Percentiles rank a stretch among this genome's conserved stretches.
These are phyloP conservation scores for Rhabdornis inornatus DNA, from an alignment of 2,113 vertebrate species.

Conservation along the genomic window DNA sequence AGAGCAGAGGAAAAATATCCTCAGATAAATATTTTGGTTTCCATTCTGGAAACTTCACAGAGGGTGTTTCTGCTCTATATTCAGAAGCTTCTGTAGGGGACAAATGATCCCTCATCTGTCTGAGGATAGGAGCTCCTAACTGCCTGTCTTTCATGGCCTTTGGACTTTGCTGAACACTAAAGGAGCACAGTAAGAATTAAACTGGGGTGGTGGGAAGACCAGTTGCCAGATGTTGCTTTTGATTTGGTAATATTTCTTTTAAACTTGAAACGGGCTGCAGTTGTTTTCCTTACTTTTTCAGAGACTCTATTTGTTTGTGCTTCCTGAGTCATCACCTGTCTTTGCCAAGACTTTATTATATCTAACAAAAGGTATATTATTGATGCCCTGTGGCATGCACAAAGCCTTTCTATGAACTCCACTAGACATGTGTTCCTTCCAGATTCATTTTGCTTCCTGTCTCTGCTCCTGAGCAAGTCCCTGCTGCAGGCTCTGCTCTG, in stretches of 20 bases:
- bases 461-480: not conserved
- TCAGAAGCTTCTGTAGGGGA: slow-evolving; percentile 5
- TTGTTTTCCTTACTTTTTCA: slow-evolving; percentile 5
- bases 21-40: slow-evolving; percentile 51
- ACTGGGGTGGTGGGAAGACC: not conserved
- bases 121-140: not conserved
- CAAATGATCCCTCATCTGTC: not conserved
- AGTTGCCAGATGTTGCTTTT: not conserved
- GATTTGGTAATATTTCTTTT: not conserved
- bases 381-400: not conserved
- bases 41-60: slow-evolving; percentile 18
- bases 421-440: not conserved
- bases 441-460: not conserved
- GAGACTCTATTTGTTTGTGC: slow-evolving; percentile 9
- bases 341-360: slow-evolving; percentile 33
- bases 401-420: slow-evolving; percentile 25
- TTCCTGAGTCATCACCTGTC: slow-evolving; percentile 32
- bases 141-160: not conserved
- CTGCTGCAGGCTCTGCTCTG: not conserved
- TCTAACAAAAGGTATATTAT: slow-evolving; percentile 29
- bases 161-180: not conserved
- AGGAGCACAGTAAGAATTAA: not conserved
- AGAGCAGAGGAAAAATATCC: slow-evolving; percentile 20
- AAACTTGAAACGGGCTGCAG: not conserved
- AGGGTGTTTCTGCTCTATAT: slow-evolving; percentile 21